These are phyloP conservation scores for Neotoma lepida DNA, from an alignment of 2,113 vertebrate species.

Conservation along the genomic window DNA sequence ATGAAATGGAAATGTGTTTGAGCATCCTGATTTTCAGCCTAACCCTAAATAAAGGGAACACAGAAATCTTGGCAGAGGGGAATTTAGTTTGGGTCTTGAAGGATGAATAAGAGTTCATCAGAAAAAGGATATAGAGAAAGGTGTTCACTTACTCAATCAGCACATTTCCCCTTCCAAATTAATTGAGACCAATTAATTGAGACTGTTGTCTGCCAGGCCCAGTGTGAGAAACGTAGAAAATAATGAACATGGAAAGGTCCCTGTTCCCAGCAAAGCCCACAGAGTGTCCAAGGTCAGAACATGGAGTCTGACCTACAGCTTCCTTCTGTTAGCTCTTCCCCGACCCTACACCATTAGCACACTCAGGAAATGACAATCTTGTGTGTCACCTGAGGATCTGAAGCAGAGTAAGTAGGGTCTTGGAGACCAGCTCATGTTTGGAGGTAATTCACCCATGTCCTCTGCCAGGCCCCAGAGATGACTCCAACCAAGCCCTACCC, in stretches of 20 bases:
- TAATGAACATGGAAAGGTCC: no score
- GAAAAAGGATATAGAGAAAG: neutral
- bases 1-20: neutral
- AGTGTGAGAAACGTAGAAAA: fast-evolving
- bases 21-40: neutral
- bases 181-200: neutral
- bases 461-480: neutral
- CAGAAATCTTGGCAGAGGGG: neutral
- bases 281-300: neutral
- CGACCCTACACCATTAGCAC: neutral
- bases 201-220: fast-evolving
- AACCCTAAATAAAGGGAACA: neutral
- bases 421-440: neutral
- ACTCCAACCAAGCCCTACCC: constrained; percentile 18
- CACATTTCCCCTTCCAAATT: neutral
- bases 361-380: constrained; percentile 59
- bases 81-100: neutral
- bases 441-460: neutral
- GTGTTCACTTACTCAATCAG: neutral
- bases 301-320: neutral
- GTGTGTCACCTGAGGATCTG: neutral
- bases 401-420: constrained; percentile 14
- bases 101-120: neutral
- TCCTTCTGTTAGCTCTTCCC: neutral
- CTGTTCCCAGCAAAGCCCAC: neutral